phyloP scores from a whole-genome alignment of 2,888 invertebrate species.

The Pandemis cinnamomeana region DNA sequence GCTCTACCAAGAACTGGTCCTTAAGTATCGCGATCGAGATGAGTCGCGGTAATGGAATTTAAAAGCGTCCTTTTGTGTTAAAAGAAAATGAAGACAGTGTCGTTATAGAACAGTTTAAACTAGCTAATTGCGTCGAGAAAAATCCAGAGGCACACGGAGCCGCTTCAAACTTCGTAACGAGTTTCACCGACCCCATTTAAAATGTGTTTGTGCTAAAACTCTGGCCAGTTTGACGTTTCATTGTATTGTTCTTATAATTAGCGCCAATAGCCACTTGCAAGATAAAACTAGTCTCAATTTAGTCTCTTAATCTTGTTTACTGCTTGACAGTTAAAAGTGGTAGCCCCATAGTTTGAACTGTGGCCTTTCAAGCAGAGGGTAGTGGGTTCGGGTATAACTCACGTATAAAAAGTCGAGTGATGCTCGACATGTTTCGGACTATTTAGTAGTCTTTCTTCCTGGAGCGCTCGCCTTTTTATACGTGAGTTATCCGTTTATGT shows the following conservation, averaged over 20 bases:
- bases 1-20: conserved; percentile 9
- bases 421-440: no score
- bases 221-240: conserved; percentile 11
- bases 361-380: no score
- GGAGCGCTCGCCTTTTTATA: no score
- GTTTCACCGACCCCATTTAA: conserved; percentile 60
- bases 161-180: conserved; percentile 57
- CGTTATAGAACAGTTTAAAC: conserved; percentile 64
- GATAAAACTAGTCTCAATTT: no score
- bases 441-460: no score
- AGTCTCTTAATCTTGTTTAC: no score
- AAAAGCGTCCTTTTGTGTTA: conserved; percentile 59
- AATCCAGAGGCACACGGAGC: conserved; percentile 51
- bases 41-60: conserved; percentile 56
- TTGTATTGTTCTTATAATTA: background rate
- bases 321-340: no score
- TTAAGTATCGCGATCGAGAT: conserved; percentile 48
- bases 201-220: conserved; percentile 47
- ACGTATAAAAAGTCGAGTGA: no score
- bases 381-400: no score
- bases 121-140: conserved; percentile 65
- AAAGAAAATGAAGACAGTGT: conserved; percentile 61
- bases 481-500: no score
- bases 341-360: no score
- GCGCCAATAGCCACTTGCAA: background rate